Conservation (phyloP, 2,797 vertebrate genomes). For the Pseudopleuronectes americanus region DNA sequence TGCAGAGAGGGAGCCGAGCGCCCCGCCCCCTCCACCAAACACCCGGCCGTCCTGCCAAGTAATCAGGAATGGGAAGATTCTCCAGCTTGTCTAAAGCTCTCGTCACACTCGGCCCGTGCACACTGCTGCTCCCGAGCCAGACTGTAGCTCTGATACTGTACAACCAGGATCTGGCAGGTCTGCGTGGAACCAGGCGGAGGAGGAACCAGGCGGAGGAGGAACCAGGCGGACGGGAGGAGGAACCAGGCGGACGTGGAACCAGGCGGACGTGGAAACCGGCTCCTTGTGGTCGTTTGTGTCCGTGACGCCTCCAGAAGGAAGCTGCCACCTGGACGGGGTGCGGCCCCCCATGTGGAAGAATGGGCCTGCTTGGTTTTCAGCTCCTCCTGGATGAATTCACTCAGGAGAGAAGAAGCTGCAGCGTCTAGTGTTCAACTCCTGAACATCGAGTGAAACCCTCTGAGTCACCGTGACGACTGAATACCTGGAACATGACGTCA, state of each 20-base stretch:
- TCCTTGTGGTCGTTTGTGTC: neutral
- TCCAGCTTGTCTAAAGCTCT: conserved; percentile 67
- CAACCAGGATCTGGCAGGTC: conserved; percentile 17
- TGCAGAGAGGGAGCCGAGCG: conserved; percentile 67
- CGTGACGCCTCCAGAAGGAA: neutral
- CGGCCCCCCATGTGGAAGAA: neutral
- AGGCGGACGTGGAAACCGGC: neutral
- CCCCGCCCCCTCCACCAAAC: conserved; percentile 61
- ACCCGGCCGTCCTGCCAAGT: conserved; percentile 62
- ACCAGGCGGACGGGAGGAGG: no score
- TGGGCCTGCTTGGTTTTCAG: neutral
- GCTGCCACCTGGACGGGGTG: neutral
- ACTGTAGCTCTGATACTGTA: conserved; percentile 61
- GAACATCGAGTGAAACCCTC: no score
- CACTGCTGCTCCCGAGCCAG: conserved; percentile 57
- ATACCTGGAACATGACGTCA: neutral
- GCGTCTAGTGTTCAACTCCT: no score
- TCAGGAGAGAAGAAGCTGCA: neutral
- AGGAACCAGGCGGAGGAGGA: no score
- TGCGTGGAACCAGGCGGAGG: neutral
- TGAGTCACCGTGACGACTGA: no score
- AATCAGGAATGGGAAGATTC: conserved; percentile 61
- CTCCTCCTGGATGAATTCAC: neutral
- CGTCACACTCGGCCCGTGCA: conserved; percentile 42
- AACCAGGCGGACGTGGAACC: conserved; percentile 32